Conservation (phyloP, 2,797 vertebrate species). For the Eulemur rubriventer region DNA sequence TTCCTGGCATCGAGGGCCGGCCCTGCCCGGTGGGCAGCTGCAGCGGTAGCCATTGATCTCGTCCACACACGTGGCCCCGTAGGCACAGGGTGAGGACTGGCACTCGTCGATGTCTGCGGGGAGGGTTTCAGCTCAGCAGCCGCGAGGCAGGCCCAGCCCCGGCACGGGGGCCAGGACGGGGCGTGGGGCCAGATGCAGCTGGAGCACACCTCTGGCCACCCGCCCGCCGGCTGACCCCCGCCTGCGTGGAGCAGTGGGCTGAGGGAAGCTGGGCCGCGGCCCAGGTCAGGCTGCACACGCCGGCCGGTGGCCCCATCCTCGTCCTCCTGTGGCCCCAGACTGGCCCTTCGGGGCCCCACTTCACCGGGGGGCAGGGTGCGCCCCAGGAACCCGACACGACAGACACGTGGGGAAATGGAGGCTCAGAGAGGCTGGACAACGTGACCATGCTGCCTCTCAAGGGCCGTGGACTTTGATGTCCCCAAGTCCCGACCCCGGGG, state of each 20-base stretch:
- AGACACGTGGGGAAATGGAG: background rate
- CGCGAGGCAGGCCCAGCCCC: background rate
- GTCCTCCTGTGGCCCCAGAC: background rate
- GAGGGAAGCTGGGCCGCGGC: background rate
- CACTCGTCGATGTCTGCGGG: constrained; percentile 95
- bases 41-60: constrained; percentile 94
- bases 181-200: background rate
- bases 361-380: rapidly evolving
- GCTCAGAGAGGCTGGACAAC: rapidly evolving
- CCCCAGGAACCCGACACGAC: too few relatives aligned
- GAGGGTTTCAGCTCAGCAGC: rapidly evolving
- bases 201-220: background rate
- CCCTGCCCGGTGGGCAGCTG: constrained; percentile 91
- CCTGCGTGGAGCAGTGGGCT: background rate
- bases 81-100: constrained; percentile 94
- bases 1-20: constrained; percentile 92
- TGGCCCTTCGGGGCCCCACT: too few relatives aligned
- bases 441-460: rapidly evolving
- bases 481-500: rapidly evolving
- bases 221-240: too few relatives aligned
- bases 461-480: rapidly evolving
- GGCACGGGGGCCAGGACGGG: rapidly evolving
- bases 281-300: rapidly evolving
- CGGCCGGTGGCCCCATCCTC: rapidly evolving
- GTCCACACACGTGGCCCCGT: constrained; percentile 94